A percentile compares a stretch with the other conserved stretches of the same genome.
Conservation (phyloP, 2,113 vertebrate species). For the Calypte anna region DNA sequence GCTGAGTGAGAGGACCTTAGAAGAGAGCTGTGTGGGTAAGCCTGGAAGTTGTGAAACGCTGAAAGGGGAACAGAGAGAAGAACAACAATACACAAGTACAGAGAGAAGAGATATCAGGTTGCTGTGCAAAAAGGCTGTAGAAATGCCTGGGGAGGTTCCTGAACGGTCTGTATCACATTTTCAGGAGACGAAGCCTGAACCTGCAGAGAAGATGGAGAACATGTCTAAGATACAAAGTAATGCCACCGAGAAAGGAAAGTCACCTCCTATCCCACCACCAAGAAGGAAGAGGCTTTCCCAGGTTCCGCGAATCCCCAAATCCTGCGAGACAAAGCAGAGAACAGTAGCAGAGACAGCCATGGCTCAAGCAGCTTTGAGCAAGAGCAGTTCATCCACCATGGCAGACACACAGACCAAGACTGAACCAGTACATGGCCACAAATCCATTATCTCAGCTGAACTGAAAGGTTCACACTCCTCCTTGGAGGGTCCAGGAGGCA, state of each 20-base stretch:
- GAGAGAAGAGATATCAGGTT: neutral
- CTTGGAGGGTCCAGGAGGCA: conserved; percentile 79
- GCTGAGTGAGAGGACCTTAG: neutral
- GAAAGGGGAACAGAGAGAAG: conserved; percentile 14
- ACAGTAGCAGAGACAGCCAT: neutral
- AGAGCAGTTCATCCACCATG: neutral
- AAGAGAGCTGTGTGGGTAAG: conserved; percentile 16
- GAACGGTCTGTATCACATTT: neutral
- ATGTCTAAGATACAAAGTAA: neutral
- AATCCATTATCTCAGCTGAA: conserved; percentile 17
- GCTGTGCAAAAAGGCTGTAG: neutral
- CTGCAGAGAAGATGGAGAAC: neutral
- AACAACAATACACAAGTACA: neutral
- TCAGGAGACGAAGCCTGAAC: conserved; percentile 36
- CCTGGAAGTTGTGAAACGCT: neutral
- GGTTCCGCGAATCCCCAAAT: neutral
- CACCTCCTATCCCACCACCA: conserved; percentile 81
- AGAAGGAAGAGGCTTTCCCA: conserved; percentile 76
- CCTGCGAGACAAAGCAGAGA: neutral
- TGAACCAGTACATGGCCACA: neutral
- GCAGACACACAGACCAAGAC: neutral
- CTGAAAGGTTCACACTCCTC: conserved; percentile 77
- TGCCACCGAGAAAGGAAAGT: conserved; percentile 3
- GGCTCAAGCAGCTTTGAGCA: neutral
- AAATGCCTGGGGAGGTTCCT: neutral